These are phyloP conservation scores for Drosophila macrothrix DNA, from an alignment of 2,888 invertebrate genomes.

Conservation along the genomic window DNA sequence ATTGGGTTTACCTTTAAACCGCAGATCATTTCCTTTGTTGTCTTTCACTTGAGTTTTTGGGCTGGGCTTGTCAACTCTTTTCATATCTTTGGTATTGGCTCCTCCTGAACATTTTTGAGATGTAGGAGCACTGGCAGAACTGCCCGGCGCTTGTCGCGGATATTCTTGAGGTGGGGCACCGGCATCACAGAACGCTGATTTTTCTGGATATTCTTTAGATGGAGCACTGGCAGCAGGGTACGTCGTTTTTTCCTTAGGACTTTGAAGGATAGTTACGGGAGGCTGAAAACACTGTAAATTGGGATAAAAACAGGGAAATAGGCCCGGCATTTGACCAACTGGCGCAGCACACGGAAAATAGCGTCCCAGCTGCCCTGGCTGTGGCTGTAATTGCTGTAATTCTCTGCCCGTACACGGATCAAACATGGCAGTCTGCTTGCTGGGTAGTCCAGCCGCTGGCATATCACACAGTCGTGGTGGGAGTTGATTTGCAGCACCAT, in stretches of 20 bases:
- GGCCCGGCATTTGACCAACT: not conserved
- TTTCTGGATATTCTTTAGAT: not conserved
- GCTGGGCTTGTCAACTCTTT: not conserved
- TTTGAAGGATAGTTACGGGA: not conserved
- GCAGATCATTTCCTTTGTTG: not conserved
- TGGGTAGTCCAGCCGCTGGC: conserved; percentile 65
- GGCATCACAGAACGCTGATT: not conserved
- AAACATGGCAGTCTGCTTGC: conserved; percentile 23
- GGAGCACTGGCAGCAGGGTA: not conserved
- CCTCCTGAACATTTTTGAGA: not conserved
- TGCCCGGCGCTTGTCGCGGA: not conserved
- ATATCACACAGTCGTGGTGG: not conserved
- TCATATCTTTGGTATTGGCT: not conserved
- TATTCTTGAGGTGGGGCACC: no score
- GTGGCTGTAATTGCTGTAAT: not conserved
- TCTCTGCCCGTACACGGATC: conserved; percentile 66
- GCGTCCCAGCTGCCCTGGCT: no score
- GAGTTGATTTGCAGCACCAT: not conserved
- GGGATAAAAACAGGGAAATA: conserved; percentile 5
- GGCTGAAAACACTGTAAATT: conserved; percentile 2
- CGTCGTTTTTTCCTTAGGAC: not conserved
- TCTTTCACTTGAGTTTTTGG: not conserved
- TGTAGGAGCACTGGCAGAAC: not conserved
- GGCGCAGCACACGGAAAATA: not conserved
- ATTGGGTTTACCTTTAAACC: not conserved